Evolutionary conservation across 2,888 invertebrate species (phyloP), one percentile per base, ranked within the genome.

Genomic region (Pachydiplax longipennis): DNA sequence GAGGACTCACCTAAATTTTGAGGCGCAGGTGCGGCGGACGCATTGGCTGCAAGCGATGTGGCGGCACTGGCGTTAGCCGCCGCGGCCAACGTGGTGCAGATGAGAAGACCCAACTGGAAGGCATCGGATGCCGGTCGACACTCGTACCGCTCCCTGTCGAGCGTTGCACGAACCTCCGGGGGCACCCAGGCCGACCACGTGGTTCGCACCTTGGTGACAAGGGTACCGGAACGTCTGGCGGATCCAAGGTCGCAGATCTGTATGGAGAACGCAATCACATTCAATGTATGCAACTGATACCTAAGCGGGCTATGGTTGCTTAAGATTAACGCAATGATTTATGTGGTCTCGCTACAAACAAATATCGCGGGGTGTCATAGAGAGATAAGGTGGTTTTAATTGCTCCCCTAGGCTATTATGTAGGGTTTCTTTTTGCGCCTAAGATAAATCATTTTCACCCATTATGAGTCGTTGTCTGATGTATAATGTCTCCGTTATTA

Each of bases 81-180:
- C 91, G 95, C 96, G 1, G 97, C 97, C 90, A 97, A 94, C 93
- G 96, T 95, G 73, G 96, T 96, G 93, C 96, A 96, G 61, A 96
- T 93, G n/a, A 96, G 94, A 92, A 97, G 96, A 8, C 96, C 97
- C 92, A 97, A 95, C 92, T 97, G 97, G 97, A 97, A 97, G 58
- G 96, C 96, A 93, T 97, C 97, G 25, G 96, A 95, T 83, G 95
- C 95, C 10, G 95, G 94, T 92, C 96, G 95, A 92, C 97, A 97
- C 80, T 95, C 95, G 92, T 97, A 96, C 92, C 95, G 94, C 93
- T 96, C 96, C 92, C 96, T 95, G 92, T 95, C 95, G 6, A 96
- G 94, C 73, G 95, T 94, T 92, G 96, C 95, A 92, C 95, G 94
- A 65, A 90, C 91, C 93, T 96, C 96, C 0, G 96, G 96, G 0